Conservation (phyloP, 1,140 invertebrate species). For the Metaphire vulgaris region DNA sequence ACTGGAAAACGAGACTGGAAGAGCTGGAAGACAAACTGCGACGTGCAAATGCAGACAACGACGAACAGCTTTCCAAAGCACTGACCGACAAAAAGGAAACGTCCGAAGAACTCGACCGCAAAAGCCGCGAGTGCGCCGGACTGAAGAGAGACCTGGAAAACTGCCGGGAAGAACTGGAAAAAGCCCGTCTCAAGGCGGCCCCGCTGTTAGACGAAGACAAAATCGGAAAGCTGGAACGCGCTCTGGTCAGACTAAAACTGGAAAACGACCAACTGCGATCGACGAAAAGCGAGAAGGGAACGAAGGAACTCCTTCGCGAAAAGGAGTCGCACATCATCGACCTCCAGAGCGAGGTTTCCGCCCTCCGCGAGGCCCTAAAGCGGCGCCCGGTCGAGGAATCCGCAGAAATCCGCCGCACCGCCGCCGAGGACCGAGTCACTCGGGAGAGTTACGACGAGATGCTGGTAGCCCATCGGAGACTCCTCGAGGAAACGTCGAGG, state of each 20-base stretch:
- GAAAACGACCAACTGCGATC: not conserved
- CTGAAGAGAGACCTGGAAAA: not conserved
- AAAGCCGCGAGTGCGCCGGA: not conserved
- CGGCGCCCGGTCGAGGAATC: not conserved
- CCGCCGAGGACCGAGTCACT: not conserved
- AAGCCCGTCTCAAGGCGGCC: not conserved
- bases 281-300: not conserved
- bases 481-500: not conserved
- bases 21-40: not conserved
- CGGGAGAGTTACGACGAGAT: not conserved
- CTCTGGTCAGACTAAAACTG: not conserved
- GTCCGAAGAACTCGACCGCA: not conserved
- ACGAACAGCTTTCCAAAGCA: not conserved
- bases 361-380: not conserved
- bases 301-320: not conserved
- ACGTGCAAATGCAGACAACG: not conserved
- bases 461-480: not conserved
- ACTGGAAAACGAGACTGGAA: not conserved
- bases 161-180: not conserved
- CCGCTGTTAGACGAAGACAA: not conserved
- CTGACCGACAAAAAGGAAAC: not conserved
- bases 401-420: not conserved
- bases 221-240: not conserved
- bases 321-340: not conserved
- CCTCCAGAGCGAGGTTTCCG: not conserved